These are phyloP conservation scores for Bujurquina vittata DNA, from an alignment of 2,113 vertebrate genomes.

Conservation along the genomic window DNA sequence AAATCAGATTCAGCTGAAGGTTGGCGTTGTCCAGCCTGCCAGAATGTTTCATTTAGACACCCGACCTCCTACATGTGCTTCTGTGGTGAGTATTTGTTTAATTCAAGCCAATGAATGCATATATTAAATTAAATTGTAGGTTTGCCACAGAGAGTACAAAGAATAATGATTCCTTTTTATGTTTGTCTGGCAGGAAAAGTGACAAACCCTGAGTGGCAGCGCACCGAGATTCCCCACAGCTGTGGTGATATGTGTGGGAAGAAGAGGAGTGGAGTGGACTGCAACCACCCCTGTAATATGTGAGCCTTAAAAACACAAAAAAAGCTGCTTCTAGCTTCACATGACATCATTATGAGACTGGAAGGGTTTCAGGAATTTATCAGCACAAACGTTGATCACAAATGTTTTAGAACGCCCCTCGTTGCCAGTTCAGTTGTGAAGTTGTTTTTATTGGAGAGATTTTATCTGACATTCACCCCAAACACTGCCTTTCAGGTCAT, in stretches of 20 bases:
- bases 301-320: conserved; percentile 75
- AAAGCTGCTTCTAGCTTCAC: neutral
- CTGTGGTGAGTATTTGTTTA: conserved; percentile 86
- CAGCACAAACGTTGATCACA: neutral
- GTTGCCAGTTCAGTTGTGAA: neutral
- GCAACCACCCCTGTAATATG: conserved; percentile 98
- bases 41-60: conserved; percentile 88
- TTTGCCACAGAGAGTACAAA: neutral
- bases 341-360: fast-evolving
- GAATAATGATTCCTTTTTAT: neutral
- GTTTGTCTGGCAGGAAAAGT: conserved; percentile 85
- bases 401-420: neutral
- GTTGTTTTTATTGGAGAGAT: neutral
- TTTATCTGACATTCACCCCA: neutral
- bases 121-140: neutral
- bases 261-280: conserved; percentile 89
- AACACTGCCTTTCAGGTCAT: neutral
- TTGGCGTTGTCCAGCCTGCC: conserved; percentile 98
- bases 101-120: neutral
- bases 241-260: conserved; percentile 98
- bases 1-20: conserved; percentile 90
- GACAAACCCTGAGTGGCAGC: conserved; percentile 96
- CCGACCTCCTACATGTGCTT: conserved; percentile 93
- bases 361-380: neutral
- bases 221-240: conserved; percentile 98